Conservation (phyloP, 2,797 vertebrate genomes). For the Gymnothorax reevesii region DNA sequence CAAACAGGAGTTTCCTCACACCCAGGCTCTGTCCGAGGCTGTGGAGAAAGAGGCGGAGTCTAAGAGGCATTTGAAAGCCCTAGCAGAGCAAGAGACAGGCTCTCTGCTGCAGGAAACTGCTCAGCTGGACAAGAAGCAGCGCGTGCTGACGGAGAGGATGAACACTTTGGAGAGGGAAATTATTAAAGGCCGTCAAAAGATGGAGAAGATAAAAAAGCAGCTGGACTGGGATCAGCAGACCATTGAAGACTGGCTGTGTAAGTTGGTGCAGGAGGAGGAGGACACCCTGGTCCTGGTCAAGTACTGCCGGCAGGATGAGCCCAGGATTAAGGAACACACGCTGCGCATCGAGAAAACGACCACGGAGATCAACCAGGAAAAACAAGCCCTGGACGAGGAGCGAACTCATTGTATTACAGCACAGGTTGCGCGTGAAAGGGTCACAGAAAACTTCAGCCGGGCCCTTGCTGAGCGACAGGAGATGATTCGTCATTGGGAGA, state of each 20-base stretch:
- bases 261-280: constrained; percentile 80
- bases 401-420: constrained; percentile 81
- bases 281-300: constrained; percentile 84
- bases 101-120: constrained; percentile 75
- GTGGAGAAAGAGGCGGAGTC: constrained; percentile 81
- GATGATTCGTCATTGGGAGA: constrained; percentile 89
- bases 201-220: constrained; percentile 81
- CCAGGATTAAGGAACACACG: constrained; percentile 86
- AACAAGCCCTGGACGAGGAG: constrained; percentile 82
- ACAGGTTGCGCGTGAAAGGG: constrained; percentile 91
- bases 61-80: constrained; percentile 80
- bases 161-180: constrained; percentile 80
- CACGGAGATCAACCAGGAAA: constrained; percentile 77
- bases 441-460: constrained; percentile 81
- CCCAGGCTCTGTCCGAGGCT: constrained; percentile 83
- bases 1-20: constrained; percentile 77
- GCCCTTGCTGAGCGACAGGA: constrained; percentile 85
- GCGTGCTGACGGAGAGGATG: constrained; percentile 74
- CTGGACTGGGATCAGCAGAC: constrained; percentile 89
- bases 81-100: constrained; percentile 81
- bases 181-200: constrained; percentile 80
- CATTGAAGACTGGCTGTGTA: constrained; percentile 85
- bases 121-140: constrained; percentile 75
- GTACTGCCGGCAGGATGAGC: constrained; percentile 86
- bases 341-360: constrained; percentile 85